phyloP scores from a whole-genome alignment of 2,113 vertebrate genomes.

The Anoplopoma fimbria region DNA sequence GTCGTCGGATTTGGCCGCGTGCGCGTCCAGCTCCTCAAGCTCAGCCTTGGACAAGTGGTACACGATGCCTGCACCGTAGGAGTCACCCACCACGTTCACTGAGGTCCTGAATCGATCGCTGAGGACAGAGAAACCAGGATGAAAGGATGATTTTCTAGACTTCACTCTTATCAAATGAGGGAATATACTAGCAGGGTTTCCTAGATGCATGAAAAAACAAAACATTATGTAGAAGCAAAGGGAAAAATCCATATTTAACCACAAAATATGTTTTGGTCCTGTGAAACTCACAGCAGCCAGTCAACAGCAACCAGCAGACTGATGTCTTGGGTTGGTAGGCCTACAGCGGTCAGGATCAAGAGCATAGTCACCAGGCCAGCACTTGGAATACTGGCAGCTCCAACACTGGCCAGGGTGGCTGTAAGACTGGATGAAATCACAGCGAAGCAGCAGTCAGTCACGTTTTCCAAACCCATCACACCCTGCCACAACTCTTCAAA shows the following conservation, averaged over 20 bases:
- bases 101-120: slow-evolving; percentile 99
- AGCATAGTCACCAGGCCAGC: slow-evolving; percentile 98
- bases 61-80: slow-evolving; percentile 97
- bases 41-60: slow-evolving; percentile 97
- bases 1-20: slow-evolving; percentile 89
- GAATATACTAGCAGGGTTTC: not conserved
- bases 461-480: not conserved
- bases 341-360: slow-evolving; percentile 96
- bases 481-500: slow-evolving; percentile 2
- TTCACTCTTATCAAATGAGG: not conserved
- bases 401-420: slow-evolving; percentile 95
- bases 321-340: slow-evolving; percentile 97
- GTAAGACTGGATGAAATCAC: slow-evolving; percentile 87
- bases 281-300: slow-evolving; percentile 95
- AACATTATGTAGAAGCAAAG: not conserved
- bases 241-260: not conserved
- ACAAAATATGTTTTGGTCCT: not conserved
- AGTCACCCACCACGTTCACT: slow-evolving; percentile 98
- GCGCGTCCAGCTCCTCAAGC: slow-evolving; percentile 92
- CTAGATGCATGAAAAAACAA: not conserved
- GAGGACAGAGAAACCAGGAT: not conserved
- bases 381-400: slow-evolving; percentile 98
- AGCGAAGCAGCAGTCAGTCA: slow-evolving; percentile 14
- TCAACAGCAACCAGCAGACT: slow-evolving; percentile 98
- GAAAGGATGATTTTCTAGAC: not conserved